Base-by-base conservation (phyloP, 1,140 invertebrate species). In the Andricus grossulariae region DNA sequence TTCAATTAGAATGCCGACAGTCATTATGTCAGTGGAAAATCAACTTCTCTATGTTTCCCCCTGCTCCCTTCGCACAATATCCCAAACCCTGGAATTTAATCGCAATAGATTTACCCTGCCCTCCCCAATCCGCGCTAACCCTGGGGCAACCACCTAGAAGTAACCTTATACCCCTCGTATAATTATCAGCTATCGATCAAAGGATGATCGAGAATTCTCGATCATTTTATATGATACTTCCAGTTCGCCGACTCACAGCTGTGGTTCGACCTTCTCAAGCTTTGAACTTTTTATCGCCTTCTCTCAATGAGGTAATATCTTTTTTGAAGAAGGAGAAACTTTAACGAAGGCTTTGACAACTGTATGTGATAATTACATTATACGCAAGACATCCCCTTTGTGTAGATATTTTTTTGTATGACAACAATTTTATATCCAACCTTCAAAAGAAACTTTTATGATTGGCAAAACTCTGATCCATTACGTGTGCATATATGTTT, bases 51-150 rank as follows among this genome's bases (percentile, higher is more conserved):
- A 15, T 66, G 60, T n/a, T 66, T 66, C 25, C 57, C 25, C 25
- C 25, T 66, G 32, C 25, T 18, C 52, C 18, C 52, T 39, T 66
- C 10, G 25, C 7, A 45, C 8, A 66, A 16, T 32, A 39, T 66
- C 32, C 25, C 60, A 66, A 66, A 66, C 60, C 25, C 32, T 39
- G 60, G 60, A 66, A 66, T 66, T 66, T 66, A 66, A 66, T 66
- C 25, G 25, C 25, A 66, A 21, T 32, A 16, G 25, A 16, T 66
- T 66, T 25, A 66, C 57, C 39, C 25, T 66, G 60, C 60, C 60
- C 32, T 66, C 39, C 13, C 25, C 60, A 66, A 66, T 39, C 60
- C 60, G n/a, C 60, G n/a, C 13, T 39, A 66, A 66, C 60, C 60
- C 60, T 66, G 60, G 15, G 25, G 60, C 60, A 66, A 54, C 52